Evolutionary conservation across 2,888 invertebrate genomes (phyloP).

Genomic region (Nomada fucata): DNA sequence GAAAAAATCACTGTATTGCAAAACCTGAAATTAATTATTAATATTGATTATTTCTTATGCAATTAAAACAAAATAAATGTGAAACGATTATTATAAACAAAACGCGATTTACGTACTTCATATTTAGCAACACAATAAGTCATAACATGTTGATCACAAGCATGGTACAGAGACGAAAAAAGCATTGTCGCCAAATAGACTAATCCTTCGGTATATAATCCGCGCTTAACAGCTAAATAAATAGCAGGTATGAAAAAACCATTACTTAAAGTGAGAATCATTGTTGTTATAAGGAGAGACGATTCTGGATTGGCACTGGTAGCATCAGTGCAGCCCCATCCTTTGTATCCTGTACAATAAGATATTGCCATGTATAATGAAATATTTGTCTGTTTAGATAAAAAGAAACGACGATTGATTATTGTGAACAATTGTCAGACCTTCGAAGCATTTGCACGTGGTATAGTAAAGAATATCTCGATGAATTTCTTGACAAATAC

Average conservation of each 20-base stretch:
- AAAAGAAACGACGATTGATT: not conserved
- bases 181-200: constrained; percentile 87
- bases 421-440: constrained; percentile 65
- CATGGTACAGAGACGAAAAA: constrained; percentile 87
- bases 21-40: constrained; percentile 79
- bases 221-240: constrained; percentile 84
- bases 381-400: too few relatives aligned
- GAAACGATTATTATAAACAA: constrained; percentile 16
- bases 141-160: constrained; percentile 86
- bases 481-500: constrained; percentile 84
- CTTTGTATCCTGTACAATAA: constrained; percentile 85
- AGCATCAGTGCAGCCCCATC: constrained; percentile 86
- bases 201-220: constrained; percentile 85
- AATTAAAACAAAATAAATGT: not conserved
- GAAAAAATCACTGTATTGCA: constrained; percentile 87
- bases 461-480: constrained; percentile 84
- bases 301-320: constrained; percentile 83
- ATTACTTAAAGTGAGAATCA: constrained; percentile 86
- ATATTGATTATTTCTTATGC: not conserved
- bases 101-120: constrained; percentile 76
- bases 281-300: constrained; percentile 78
- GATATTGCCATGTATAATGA: not conserved
- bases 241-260: constrained; percentile 86
- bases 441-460: constrained; percentile 84
- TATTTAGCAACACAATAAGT: constrained; percentile 83